These are phyloP conservation scores for Esox lucius DNA, from an alignment of 2,797 vertebrate genomes.

Conservation along the genomic window DNA sequence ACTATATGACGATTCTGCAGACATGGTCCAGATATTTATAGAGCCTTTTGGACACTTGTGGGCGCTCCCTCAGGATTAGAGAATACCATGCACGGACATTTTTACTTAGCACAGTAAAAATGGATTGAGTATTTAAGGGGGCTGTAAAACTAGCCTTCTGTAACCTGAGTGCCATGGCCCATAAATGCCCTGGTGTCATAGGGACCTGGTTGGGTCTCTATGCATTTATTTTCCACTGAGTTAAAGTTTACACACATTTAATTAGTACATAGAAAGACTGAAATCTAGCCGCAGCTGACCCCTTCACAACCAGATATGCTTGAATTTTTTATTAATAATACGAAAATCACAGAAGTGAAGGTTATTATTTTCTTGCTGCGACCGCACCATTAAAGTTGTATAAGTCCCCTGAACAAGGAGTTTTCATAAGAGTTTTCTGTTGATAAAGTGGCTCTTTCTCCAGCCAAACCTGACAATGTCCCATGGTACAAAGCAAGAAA, in stretches of 20 bases:
- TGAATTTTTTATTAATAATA: conserved; percentile 1
- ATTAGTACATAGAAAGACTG: conserved; percentile 10
- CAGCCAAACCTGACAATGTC: conserved; percentile 6
- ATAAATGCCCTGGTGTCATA: conserved; percentile 35
- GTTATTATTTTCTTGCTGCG: conserved; percentile 63
- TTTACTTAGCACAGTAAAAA: conserved; percentile 59
- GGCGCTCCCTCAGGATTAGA: conserved; percentile 59
- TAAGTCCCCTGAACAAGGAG: conserved; percentile 53
- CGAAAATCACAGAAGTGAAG: conserved; percentile 51
- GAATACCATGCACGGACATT: conserved; percentile 69
- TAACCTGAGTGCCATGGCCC: conserved; percentile 59
- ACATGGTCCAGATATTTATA: conserved; percentile 75
- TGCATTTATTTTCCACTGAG: conserved; percentile 54
- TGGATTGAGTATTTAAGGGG: conserved; percentile 29
- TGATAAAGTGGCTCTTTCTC: conserved; percentile 63
- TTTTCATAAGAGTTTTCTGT: conserved; percentile 52
- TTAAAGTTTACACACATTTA: conserved; percentile 29
- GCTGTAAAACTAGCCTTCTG: conserved; percentile 53
- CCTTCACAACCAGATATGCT: neutral
- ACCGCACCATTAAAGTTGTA: conserved; percentile 60
- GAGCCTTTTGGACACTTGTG: conserved; percentile 40
- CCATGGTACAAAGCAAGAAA: neutral
- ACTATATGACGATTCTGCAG: conserved; percentile 63
- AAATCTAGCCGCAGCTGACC: neutral
- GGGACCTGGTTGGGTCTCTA: conserved; percentile 40